Base-by-base conservation (phyloP, 2,888 invertebrate species). In the Stenichneumon culpator region DNA sequence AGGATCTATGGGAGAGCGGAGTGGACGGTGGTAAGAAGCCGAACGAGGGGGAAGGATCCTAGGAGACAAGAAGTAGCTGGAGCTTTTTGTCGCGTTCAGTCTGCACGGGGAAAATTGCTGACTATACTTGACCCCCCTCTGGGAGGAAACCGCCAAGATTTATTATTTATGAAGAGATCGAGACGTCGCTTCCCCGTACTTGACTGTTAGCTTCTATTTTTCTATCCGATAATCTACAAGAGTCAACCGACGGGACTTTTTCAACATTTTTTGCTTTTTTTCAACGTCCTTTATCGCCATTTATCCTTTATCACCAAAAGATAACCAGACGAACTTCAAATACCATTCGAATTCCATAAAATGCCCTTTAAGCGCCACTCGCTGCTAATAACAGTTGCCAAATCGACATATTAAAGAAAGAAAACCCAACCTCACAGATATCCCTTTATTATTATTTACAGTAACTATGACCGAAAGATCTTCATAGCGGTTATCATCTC, bases 71-170 rank as follows among this genome's bases (percentile, higher is more conserved):
- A 28, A 52, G 36, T 72, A 79, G 57, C 60, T 70, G 39, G 79
- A 69, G 83, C 74, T 88, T 89, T 86, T 89, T 90, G 78, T 85
- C 78, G 63, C 60, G 69, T 28, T 54, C 63, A 44, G 81, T 82
- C 75, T 63, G 74, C 78, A 83, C 14, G 14, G 65, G 84, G 87
- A 86, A 90, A 90, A 87, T 87, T 84, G 88, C 89, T 90, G 89
- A 90, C 88, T 88, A n/a, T 67, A 83, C 79, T 79, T 83, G 82
- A 82, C 86, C 79, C 67, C 83, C 83, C 83, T 83, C 87, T 83
- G 80, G 54, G 16, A 67, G 19, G 65, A 36, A 67, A 22, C 36
- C 77, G 72, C 52, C 63, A 72, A 82, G 84, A 86, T 87, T 86
- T 84, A 87, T 87, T 87, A 86, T 87, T 87, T 87, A 87, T 84